These are phyloP conservation scores for Notospermus geniculatus DNA, from an alignment of 1,140 invertebrate species.

Conservation along the genomic window DNA sequence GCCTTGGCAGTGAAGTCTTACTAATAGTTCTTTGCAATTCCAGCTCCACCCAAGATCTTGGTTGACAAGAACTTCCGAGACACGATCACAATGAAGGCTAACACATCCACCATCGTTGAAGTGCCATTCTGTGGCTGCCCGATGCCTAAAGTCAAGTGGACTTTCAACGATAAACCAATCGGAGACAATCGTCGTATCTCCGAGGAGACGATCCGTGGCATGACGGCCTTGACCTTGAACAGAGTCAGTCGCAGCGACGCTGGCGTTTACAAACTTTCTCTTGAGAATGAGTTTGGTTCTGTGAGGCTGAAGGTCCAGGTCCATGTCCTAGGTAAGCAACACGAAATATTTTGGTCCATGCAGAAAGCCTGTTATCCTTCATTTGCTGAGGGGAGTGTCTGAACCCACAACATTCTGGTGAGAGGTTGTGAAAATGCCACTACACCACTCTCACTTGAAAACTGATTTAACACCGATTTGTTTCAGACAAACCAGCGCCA, in stretches of 20 bases:
- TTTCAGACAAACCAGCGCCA: conserved; percentile 51
- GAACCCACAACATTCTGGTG: too few relatives aligned
- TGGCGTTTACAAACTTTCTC: conserved; percentile 47
- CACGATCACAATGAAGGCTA: conserved; percentile 44
- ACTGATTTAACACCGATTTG: too few relatives aligned
- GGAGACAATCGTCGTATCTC: conserved; percentile 48
- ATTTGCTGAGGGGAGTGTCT: too few relatives aligned
- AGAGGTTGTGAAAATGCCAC: too few relatives aligned
- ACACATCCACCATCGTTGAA: conserved; percentile 49
- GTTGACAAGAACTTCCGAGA: conserved; percentile 49
- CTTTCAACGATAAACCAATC: conserved; percentile 43
- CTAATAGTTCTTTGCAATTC: conserved; percentile 11
- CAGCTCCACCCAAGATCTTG: conserved; percentile 48
- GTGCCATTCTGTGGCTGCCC: conserved; percentile 52
- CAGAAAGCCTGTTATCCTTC: too few relatives aligned
- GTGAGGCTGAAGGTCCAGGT: conserved; percentile 68
- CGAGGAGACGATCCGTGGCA: conserved; percentile 49
- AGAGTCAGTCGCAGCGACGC: conserved; percentile 45
- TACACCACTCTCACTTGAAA: too few relatives aligned
- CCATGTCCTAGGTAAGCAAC: conserved; percentile 60
- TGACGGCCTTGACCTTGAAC: conserved; percentile 47
- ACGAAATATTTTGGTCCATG: neutral
- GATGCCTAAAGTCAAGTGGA: conserved; percentile 49
- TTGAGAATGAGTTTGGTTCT: conserved; percentile 57
- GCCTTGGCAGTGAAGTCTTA: too few relatives aligned